Evolutionary conservation across 1,140 invertebrate species (phyloP).

Genomic region (Ceratoteleas bidentatus): DNA sequence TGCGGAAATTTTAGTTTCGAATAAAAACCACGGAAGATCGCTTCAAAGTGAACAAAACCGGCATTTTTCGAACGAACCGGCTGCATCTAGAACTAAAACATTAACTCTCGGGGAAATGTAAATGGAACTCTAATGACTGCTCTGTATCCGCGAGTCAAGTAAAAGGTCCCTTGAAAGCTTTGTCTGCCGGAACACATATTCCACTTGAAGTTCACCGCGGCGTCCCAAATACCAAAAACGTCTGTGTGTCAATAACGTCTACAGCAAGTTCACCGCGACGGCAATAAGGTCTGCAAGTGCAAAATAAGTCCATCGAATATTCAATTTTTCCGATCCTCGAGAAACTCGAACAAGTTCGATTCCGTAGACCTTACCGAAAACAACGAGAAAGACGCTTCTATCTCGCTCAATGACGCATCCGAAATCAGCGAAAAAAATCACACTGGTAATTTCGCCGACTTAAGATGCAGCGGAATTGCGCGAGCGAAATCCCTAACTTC

Average conservation of each 20-base stretch:
- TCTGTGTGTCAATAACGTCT: conserved; percentile 10
- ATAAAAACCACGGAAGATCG: conserved; percentile 15
- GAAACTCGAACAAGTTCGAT: too few species aligned
- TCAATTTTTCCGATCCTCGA: too few species aligned
- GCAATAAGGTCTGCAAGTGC: too few species aligned
- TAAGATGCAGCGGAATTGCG: too few species aligned
- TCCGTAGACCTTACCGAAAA: too few species aligned
- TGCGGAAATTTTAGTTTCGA: neutral
- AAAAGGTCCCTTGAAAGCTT: conserved; percentile 57
- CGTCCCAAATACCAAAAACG: conserved; percentile 34
- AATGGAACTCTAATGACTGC: conserved; percentile 67
- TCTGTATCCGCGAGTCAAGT: conserved; percentile 42
- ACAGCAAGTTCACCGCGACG: neutral
- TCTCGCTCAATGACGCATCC: too few species aligned
- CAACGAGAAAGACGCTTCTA: too few species aligned
- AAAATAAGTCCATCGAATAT: too few species aligned
- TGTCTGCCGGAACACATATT: conserved; percentile 30
- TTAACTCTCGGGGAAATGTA: conserved; percentile 58
- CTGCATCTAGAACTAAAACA: conserved; percentile 42
- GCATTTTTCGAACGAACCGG: conserved; percentile 16
- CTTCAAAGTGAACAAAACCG: conserved; percentile 22
- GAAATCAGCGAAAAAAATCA: too few species aligned
- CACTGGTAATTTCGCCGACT: too few species aligned
- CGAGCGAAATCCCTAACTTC: too few species aligned
- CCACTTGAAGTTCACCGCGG: conserved; percentile 9